Base-by-base conservation (phyloP, 2,888 invertebrate species). In the Eristalinus sepulchralis region DNA sequence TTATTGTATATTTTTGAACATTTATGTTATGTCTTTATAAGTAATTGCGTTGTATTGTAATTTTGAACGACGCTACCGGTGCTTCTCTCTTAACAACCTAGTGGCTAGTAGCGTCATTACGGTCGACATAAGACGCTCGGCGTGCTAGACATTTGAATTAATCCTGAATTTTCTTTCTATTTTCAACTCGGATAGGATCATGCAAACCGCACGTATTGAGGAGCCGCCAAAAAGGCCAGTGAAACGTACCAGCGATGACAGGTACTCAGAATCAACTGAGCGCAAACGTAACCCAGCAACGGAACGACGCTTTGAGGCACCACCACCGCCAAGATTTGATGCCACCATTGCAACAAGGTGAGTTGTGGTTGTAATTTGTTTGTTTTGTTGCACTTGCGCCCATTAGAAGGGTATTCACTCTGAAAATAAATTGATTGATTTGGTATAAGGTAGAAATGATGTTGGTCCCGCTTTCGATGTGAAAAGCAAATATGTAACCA, bases 321-420 rank as follows among this genome's bases (percentile, higher is more conserved):
- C 93, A 53, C 93, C 93, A 20, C 93, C 93, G 20, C 93, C 93
- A 6, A 90, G 92, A 78, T 93, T 93, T 88, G 93, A 93, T 89
- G 89, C 92, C 2, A 90, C 90, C 24, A 89, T 93, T 85, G 90
- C 90, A 75, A 89, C 92, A n/a, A 91, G 92, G 90, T 92, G 90
- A 79, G 33, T 71, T 22, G 24, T 55, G 33, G 55, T 47, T 34
- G n/a, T n/a, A n/a, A n/a, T n/a, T n/a, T 63, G 5, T 17, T n/a
- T 20, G 1, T 6, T 63, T 22, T 2, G 10, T 66, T 66, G 4
- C 8, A 13, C 20, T 1, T 24, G n/a, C n/a, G n/a, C n/a, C n/a
- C n/a, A n/a, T n/a, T n/a, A 64, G 10, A 62, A 39, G 60, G 27
- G 27, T 3, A 27, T 27, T 27, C 5, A 5, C 2, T 27, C 27